These are phyloP conservation scores for Phrynocephalus vlangalii DNA, from an alignment of 2,797 vertebrate species.

Conservation along the genomic window DNA sequence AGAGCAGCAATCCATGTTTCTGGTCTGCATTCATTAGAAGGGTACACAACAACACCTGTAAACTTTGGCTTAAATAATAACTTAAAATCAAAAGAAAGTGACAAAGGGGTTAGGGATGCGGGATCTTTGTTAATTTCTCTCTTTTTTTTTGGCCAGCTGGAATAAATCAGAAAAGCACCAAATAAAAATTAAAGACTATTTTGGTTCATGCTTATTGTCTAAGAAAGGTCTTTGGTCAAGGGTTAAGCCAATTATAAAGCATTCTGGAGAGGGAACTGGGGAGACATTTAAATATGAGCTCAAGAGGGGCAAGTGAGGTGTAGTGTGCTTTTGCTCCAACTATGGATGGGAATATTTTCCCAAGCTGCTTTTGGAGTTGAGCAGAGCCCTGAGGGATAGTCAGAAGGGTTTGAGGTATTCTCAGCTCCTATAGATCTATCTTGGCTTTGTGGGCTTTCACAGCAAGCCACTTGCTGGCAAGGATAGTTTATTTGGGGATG, in stretches of 20 bases:
- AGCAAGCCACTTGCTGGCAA: background rate
- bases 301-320: slow-evolving; percentile 23
- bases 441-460: slow-evolving; percentile 16
- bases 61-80: slow-evolving; percentile 90
- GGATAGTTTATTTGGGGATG: background rate
- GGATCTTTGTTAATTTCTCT: slow-evolving; percentile 18
- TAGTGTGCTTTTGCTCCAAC: slow-evolving; percentile 22
- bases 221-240: slow-evolving; percentile 80
- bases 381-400: background rate
- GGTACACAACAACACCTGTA: slow-evolving; percentile 86
- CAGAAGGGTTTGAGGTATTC: slow-evolving; percentile 11
- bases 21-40: slow-evolving; percentile 36
- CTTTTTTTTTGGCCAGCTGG: slow-evolving; percentile 26
- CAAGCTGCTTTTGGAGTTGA: slow-evolving; percentile 4
- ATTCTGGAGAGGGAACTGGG: slow-evolving; percentile 6
- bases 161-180: slow-evolving; percentile 3
- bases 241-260: slow-evolving; percentile 57
- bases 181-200: slow-evolving; percentile 70
- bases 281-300: slow-evolving; percentile 20
- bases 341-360: background rate
- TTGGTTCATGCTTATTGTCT: slow-evolving; percentile 78
- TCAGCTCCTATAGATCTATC: background rate
- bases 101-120: background rate
- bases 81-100: slow-evolving; percentile 79
- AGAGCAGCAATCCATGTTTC: slow-evolving; percentile 39